Evolutionary conservation across 2,113 vertebrate genomes (phyloP), one percentile per base, ranked within the genome.

Genomic region (Rhodinocichla rosea): DNA sequence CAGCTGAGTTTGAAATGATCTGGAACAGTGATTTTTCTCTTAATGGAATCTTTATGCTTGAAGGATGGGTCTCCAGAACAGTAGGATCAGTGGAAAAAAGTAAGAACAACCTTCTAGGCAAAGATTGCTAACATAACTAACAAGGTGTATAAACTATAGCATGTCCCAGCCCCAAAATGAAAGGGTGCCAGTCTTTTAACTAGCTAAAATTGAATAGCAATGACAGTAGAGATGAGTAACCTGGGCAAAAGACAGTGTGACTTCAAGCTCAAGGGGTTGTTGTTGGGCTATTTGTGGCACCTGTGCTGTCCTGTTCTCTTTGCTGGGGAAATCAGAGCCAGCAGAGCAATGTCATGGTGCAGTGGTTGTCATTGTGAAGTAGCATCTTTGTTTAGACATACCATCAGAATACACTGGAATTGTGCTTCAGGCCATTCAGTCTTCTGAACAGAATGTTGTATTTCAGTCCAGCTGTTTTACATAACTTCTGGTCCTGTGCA

Each of bases 401-500:
- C 88, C 82, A 37, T 91, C 85, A 78, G 68, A 87, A 68, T 70
- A 47, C 35, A 27, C 64, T 89, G 83, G 83, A 87, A 52, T 59
- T 94, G 81, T 73, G 93, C 95, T 95, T 83, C 78, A 80, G 94
- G 94, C 90, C 75, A 44, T 89, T 82, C 71, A 42, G 63, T 32
- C 84, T 83, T 73, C 82, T 91, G 87, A 95, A 92, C 70, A 80
- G 87, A 94, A 95, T 77, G 93, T 55, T 65, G 19, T 70, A 15
- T 88, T 94, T 92, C 49, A 88, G 85, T 87, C 87, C 87, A 91
- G 84, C 89, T 96, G 87, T 83, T 92, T 91, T 91, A 87, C 13
- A 9, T 89, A 97, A 95, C 65, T 87, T 89, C 65, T 92, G 64
- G 42, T 89, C 32, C 77, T 87, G 53, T 87, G 75, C 71, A 85